Conservation (phyloP, 2,797 vertebrate genomes). For the Ceryle rudis region DNA sequence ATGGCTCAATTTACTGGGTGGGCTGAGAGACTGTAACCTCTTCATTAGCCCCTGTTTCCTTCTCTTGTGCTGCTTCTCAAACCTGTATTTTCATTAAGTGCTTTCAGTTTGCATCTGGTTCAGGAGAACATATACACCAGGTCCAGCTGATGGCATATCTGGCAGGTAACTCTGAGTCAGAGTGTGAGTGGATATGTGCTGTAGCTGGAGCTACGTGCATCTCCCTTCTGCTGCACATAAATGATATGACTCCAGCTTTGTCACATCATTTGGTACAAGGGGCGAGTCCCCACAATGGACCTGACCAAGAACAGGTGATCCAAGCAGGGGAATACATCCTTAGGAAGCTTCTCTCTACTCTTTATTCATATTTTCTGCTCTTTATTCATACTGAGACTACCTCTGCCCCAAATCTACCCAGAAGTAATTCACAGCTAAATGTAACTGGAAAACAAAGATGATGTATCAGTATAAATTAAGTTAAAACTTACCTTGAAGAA, state of each 20-base stretch:
- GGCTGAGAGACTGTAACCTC: too few relatives aligned
- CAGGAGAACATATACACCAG: not conserved
- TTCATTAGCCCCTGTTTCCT: not conserved
- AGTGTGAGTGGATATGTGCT: not conserved
- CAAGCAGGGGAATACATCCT: not conserved
- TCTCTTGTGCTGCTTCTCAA: not conserved
- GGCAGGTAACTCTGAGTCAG: not conserved
- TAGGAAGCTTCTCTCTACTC: not conserved
- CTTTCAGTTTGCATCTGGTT: not conserved
- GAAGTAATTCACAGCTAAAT: not conserved
- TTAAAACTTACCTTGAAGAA: not conserved
- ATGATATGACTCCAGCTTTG: not conserved
- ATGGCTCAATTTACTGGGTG: too few relatives aligned
- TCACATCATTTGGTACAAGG: not conserved
- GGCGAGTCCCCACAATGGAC: not conserved
- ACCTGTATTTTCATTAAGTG: not conserved
- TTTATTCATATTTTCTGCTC: not conserved
- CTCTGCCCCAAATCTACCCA: not conserved
- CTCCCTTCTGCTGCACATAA: not conserved
- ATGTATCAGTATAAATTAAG: not conserved
- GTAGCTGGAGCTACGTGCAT: not conserved
- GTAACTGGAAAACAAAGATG: not conserved
- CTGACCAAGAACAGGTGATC: not conserved
- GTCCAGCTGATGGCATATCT: not conserved
- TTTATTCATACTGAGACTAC: not conserved